Conservation (phyloP, 2,113 vertebrate genomes). For the Cavia porcellus region DNA sequence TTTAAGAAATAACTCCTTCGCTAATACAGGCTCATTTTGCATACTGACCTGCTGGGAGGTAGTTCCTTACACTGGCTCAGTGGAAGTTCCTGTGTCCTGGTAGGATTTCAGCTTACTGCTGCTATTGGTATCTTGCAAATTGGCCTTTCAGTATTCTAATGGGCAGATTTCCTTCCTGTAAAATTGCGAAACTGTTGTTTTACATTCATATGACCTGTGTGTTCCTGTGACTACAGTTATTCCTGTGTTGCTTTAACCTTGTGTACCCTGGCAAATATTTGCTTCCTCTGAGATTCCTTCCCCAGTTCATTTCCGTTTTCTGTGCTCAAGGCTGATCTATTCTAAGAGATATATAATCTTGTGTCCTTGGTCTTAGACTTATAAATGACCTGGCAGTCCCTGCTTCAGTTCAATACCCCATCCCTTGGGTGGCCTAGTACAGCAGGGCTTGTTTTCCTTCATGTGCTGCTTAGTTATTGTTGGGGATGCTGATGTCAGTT, state of each 20-base stretch:
- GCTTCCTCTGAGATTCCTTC: constrained; percentile 45
- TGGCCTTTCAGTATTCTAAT: constrained; percentile 44
- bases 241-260: constrained; percentile 57
- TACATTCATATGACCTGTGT: constrained; percentile 50
- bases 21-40: constrained; percentile 1
- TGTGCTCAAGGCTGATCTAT: background rate
- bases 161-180: constrained; percentile 67
- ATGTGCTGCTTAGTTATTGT: background rate
- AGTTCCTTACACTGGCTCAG: constrained; percentile 46
- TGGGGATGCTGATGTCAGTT: constrained; percentile 51
- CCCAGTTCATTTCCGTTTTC: constrained; percentile 42
- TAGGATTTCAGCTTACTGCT: constrained; percentile 69
- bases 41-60: constrained; percentile 47
- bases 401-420: background rate
- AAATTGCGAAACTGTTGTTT: constrained; percentile 61
- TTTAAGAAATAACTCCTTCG: constrained; percentile 45
- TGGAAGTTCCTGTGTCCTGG: constrained; percentile 58
- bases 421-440: background rate
- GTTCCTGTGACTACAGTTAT: constrained; percentile 14
- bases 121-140: constrained; percentile 43
- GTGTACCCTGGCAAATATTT: background rate
- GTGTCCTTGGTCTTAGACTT: constrained; percentile 31
- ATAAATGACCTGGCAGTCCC: background rate
- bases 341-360: constrained; percentile 37
- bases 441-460: constrained; percentile 47